A percentile compares a stretch with the other conserved stretches of the same genome.
Evolutionary conservation across 2,113 vertebrate genomes (phyloP).

Genomic region (Cyphomyrus plagiostoma): DNA sequence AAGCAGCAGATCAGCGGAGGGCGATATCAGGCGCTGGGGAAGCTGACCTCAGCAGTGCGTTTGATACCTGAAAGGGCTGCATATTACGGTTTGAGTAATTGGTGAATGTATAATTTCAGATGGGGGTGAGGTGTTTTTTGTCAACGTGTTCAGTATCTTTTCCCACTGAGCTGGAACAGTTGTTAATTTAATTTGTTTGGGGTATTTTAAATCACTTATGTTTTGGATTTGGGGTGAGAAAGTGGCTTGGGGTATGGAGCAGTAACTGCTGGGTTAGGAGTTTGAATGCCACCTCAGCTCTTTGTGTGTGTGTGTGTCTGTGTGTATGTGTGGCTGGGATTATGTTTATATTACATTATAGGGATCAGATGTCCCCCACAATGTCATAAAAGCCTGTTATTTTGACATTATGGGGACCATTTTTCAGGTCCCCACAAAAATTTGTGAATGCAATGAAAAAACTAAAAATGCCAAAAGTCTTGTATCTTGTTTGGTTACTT

Average conservation of each 20-base stretch:
- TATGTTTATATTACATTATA: too few relatives aligned
- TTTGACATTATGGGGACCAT: too few relatives aligned
- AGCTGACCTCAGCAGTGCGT: not conserved
- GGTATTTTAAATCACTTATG: not conserved
- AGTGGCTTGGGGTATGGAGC: not conserved
- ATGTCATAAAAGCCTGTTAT: too few relatives aligned
- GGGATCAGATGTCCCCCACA: too few relatives aligned
- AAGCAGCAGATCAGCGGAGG: not conserved
- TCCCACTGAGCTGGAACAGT: not conserved
- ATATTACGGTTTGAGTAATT: not conserved
- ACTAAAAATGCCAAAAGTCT: too few relatives aligned
- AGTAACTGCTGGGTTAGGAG: not conserved
- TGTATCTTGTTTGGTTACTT: too few relatives aligned
- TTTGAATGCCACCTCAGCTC: not conserved
- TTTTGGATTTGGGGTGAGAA: not conserved
- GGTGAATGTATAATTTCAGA: not conserved
- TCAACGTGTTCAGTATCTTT: not conserved
- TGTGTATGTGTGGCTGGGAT: not conserved
- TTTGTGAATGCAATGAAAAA: too few relatives aligned
- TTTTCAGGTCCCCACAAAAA: too few relatives aligned
- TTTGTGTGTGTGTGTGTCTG: not conserved
- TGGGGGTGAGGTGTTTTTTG: not conserved
- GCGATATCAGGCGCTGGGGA: not conserved
- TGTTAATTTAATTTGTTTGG: not conserved
- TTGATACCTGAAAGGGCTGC: not conserved